Evolutionary conservation across 2,888 invertebrate species (phyloP), one percentile per base, ranked within the genome.

Genomic region (Leptodirus hochenwartii): DNA sequence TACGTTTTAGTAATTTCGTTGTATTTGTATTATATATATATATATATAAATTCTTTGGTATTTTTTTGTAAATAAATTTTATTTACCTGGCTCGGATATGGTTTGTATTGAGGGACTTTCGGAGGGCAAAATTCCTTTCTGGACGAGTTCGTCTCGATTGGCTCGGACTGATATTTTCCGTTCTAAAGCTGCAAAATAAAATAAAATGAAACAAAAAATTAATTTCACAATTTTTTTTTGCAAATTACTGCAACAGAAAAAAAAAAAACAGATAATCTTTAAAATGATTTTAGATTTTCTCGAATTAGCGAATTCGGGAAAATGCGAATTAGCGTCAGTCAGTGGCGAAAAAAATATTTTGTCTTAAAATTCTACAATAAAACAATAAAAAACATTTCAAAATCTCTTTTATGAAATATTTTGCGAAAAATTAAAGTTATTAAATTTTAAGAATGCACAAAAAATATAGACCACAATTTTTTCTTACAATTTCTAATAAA

Each of bases 151-250:
- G 61, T 93, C 91, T 62, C 91, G 74, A 64, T 88, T 88, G 57
- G 90, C 87, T 65, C 93, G 80, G 68, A 93, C 84, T 60, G 91
- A 93, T 66, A 95, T 91, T 67, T 93, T 91, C 58, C 93, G 75
- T 64, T 95, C 93, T 66, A 95, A 71, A 46, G 90, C 91, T 93
- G 66, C 40, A 62, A 66, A 50, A 42, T 50, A 39, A 43, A 32
- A 35, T 32, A 33, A 2, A 31, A 17, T 11, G 24, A 20, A 29
- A 13, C 15, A 26, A 33, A 26, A 14, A 9, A 10, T 6, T 24
- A 9, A 24, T 6, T 24, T 6, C n/a, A 20, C 6, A 20, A 24
- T 9, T 24, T 10, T 24, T 24, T 24, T 9, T 24, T 9, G n/a
- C n/a, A n/a, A n/a, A n/a, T n/a, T n/a, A n/a, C n/a, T n/a, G n/a